Percentiles rank a stretch among this genome's conserved stretches.
phyloP scores from a whole-genome alignment of 2,888 invertebrate species.

The Camponotus fellah region DNA sequence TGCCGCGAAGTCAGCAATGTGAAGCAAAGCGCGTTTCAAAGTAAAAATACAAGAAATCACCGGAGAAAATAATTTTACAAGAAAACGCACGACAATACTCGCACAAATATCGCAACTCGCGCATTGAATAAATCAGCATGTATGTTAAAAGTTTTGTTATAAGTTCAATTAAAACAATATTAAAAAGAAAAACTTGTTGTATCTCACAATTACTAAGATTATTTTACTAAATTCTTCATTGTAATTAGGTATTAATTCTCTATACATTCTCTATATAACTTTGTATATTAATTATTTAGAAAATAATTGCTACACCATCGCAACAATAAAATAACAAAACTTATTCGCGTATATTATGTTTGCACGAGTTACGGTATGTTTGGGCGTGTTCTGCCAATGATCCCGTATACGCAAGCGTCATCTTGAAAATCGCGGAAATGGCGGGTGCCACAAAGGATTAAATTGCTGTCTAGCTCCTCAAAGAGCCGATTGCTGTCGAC shows the following conservation, averaged over 20 bases:
- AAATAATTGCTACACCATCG: conserved; percentile 4
- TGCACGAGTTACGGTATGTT: conserved; percentile 3
- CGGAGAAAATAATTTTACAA: neutral
- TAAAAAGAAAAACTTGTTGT: neutral
- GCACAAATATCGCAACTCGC: neutral
- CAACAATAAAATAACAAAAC: neutral
- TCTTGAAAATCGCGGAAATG: conserved; percentile 25
- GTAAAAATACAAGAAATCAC: conserved; percentile 5
- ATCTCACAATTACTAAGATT: neutral
- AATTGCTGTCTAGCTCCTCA: conserved; percentile 57
- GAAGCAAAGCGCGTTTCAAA: conserved; percentile 41
- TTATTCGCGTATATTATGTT: conserved; percentile 29
- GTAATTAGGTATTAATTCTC: neutral
- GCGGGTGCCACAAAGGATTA: conserved; percentile 29
- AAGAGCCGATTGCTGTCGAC: conserved; percentile 48
- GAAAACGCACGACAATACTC: neutral
- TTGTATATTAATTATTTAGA: neutral
- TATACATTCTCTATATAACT: neutral
- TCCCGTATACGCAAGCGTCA: conserved; percentile 42
- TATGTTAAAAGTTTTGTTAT: neutral
- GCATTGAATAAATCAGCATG: neutral
- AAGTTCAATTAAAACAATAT: neutral
- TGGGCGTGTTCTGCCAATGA: neutral
- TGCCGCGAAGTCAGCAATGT: conserved; percentile 23
- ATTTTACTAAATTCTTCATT: neutral